These are phyloP conservation scores for Trichogramma dendrolimi DNA, from an alignment of 2,888 invertebrate genomes.

Conservation along the genomic window DNA sequence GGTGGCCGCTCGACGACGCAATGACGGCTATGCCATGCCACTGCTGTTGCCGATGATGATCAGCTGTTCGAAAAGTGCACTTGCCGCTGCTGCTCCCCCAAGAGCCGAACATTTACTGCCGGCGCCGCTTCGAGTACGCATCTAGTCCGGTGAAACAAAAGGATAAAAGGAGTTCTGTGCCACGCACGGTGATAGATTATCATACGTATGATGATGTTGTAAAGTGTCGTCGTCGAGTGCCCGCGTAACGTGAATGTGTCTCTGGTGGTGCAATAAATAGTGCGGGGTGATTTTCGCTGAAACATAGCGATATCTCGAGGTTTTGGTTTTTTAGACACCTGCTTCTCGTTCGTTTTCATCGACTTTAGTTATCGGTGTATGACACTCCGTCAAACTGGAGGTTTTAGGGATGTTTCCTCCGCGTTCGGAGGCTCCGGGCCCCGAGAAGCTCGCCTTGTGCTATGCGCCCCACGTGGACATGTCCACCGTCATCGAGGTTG, in stretches of 20 bases:
- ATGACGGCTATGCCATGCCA: neutral
- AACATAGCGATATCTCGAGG: too few species aligned
- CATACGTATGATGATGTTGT: neutral
- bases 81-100: neutral
- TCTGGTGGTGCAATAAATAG: neutral
- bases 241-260: neutral
- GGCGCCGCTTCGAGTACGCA: too few species aligned
- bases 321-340: too few species aligned
- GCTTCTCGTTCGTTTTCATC: neutral
- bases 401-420: constrained; percentile 51
- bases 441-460: constrained; percentile 61
- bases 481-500: constrained; percentile 72
- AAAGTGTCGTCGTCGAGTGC: neutral
- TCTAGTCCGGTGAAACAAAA: neutral
- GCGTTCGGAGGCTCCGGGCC: constrained; percentile 50
- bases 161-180: neutral
- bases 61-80: constrained; percentile 27
- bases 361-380: constrained; percentile 26
- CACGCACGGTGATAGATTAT: neutral
- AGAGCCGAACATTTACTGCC: neutral
- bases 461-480: constrained; percentile 68
- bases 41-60: constrained; percentile 15
- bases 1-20: too few species aligned
- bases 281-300: neutral
- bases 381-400: constrained; percentile 44